Conservation (phyloP, 1,140 invertebrate species). For the Samia ricini region DNA sequence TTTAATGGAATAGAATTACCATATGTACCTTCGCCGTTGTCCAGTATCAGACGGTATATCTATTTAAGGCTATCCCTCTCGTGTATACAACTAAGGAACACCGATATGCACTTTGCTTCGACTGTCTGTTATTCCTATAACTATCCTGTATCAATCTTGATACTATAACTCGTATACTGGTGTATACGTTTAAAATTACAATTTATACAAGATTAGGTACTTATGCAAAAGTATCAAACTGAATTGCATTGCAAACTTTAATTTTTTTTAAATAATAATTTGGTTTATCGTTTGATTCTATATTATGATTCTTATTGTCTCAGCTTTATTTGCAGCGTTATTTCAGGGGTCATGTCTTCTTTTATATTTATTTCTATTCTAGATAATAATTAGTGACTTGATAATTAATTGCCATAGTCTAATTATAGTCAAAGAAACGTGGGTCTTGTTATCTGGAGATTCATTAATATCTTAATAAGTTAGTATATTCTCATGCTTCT, state of each 20-base stretch:
- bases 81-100: conserved; percentile 11
- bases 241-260: background rate
- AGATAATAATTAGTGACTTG: no score
- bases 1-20: background rate
- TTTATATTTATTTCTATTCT: no score
- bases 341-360: no score
- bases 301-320: no score
- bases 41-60: background rate
- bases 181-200: background rate
- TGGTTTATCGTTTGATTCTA: no score
- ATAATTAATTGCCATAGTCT: no score
- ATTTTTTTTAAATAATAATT: background rate
- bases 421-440: no score
- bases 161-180: background rate
- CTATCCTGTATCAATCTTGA: background rate
- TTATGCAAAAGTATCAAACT: background rate
- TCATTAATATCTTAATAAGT: no score
- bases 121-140: conserved; percentile 4
- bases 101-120: conserved; percentile 26
- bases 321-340: no score
- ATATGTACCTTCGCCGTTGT: background rate
- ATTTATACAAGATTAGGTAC: background rate
- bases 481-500: no score
- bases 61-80: conserved; percentile 1
- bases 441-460: no score